Conservation (phyloP, 2,113 vertebrate genomes). For the Anoura caudifer region DNA sequence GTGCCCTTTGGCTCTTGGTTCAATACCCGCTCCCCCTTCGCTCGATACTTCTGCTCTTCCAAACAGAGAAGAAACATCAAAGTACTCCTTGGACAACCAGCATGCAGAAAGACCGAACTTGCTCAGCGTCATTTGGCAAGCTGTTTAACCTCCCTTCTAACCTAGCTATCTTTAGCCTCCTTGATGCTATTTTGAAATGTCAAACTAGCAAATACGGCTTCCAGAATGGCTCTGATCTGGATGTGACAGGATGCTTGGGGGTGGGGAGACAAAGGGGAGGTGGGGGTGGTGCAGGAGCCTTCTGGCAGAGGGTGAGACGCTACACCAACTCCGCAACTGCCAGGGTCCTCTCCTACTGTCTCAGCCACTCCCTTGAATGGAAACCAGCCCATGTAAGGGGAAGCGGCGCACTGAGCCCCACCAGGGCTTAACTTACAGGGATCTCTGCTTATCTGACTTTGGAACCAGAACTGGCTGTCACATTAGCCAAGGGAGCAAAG, state of each 20-base stretch:
- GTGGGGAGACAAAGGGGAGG: slow-evolving; percentile 19
- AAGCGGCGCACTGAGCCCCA: not conserved
- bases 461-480: not conserved
- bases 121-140: slow-evolving; percentile 38
- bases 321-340: not conserved
- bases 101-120: not conserved
- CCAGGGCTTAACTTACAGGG: not conserved
- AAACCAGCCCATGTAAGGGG: not conserved
- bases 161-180: slow-evolving; percentile 71
- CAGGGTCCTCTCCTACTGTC: not conserved
- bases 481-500: not conserved
- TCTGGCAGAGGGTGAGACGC: slow-evolving; percentile 30
- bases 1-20: not conserved
- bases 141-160: slow-evolving; percentile 64
- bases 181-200: slow-evolving; percentile 73
- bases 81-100: not conserved
- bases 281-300: slow-evolving; percentile 24
- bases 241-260: slow-evolving; percentile 61
- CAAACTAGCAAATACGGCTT: slow-evolving; percentile 70
- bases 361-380: not conserved
- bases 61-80: not conserved
- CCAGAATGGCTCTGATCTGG: slow-evolving; percentile 63
- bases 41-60: not conserved
- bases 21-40: not conserved
- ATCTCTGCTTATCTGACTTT: not conserved